These are phyloP conservation scores for Hemitrygon akajei DNA, from an alignment of 2,797 vertebrate genomes.

Conservation along the genomic window DNA sequence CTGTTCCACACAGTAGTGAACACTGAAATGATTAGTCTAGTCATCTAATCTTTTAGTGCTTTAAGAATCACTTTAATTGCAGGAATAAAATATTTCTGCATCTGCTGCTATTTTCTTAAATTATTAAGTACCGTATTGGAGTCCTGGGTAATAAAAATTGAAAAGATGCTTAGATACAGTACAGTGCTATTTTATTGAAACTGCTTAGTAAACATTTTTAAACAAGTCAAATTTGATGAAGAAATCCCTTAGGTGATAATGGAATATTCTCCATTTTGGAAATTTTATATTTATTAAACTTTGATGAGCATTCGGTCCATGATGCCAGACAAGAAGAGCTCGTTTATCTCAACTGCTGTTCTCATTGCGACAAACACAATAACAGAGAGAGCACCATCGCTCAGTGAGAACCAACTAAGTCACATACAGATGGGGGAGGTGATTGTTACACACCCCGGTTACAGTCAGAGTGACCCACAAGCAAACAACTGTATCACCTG, in stretches of 20 bases:
- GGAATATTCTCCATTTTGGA: background rate
- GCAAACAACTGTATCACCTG: no score
- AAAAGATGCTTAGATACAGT: background rate
- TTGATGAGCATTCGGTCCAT: no score
- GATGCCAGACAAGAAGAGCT: no score
- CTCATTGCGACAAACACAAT: no score
- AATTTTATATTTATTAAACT: background rate
- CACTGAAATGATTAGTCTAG: background rate
- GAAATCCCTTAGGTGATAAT: background rate
- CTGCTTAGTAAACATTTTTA: background rate
- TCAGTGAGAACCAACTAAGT: no score
- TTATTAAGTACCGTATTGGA: background rate
- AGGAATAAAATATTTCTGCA: background rate
- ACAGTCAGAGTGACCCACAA: no score
- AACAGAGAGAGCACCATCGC: no score
- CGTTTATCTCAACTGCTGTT: no score
- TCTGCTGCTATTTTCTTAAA: background rate
- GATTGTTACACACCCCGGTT: no score
- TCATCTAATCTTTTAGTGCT: background rate
- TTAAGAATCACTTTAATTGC: background rate
- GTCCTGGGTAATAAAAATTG: background rate
- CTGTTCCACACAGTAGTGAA: background rate
- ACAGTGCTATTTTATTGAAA: background rate
- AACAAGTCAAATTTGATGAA: background rate
- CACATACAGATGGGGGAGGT: no score